Conservation (phyloP, 2,888 invertebrate species). For the Nudaria mundana region DNA sequence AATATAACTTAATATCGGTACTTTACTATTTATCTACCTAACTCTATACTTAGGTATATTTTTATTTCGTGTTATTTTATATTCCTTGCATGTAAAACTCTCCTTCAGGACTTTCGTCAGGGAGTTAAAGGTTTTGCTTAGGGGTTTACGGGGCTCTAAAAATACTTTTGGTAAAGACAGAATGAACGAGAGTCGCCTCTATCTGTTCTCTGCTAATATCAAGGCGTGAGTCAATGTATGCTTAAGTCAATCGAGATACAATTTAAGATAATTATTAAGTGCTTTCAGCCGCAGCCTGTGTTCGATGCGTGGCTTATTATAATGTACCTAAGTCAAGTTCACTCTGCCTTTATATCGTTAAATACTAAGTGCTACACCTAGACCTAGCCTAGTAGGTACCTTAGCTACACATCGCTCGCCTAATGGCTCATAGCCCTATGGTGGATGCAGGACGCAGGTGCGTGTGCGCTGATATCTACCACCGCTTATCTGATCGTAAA, state of each 20-base stretch:
- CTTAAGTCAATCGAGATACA: not conserved
- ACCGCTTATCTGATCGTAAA: slow-evolving; percentile 1
- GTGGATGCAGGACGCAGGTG: not conserved
- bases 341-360: not conserved
- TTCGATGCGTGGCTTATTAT: slow-evolving; percentile 1
- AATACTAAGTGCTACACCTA: not conserved
- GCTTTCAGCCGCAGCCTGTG: not conserved
- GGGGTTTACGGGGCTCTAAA: too few species aligned
- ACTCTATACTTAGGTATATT: too few species aligned
- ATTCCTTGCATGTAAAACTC: too few species aligned
- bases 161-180: too few species aligned
- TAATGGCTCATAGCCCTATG: slow-evolving; percentile 1
- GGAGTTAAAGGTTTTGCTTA: too few species aligned
- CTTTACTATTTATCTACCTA: too few species aligned
- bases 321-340: not conserved
- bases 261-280: not conserved
- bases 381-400: not conserved
- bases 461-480: slow-evolving; percentile 5
- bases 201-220: too few species aligned
- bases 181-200: too few species aligned
- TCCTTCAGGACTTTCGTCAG: too few species aligned
- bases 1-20: too few species aligned
- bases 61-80: too few species aligned
- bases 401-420: not conserved
- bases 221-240: too few species aligned